Conservation (phyloP, 2,888 invertebrate species). For the Nymphalis polychloros region DNA sequence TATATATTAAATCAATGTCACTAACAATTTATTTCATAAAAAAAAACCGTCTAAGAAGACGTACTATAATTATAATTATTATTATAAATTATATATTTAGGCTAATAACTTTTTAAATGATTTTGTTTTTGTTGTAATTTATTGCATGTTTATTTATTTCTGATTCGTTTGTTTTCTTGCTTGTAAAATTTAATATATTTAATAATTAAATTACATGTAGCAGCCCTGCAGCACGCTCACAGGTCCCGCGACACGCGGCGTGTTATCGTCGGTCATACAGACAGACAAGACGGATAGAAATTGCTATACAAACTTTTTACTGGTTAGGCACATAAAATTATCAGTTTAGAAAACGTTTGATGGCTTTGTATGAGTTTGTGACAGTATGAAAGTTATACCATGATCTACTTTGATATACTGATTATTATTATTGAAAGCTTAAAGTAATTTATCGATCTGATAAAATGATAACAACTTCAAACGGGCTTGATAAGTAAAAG, state of each 20-base stretch:
- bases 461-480: constrained; percentile 4
- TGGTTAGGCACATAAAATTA: constrained; percentile 45
- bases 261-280: constrained; percentile 70
- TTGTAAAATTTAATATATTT: background rate
- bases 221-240: constrained; percentile 59
- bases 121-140: no score
- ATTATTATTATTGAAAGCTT: constrained; percentile 9
- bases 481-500: constrained; percentile 1
- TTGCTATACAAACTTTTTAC: constrained; percentile 65
- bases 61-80: background rate
- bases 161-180: background rate
- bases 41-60: background rate
- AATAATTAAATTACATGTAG: constrained; percentile 36
- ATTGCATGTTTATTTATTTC: no score
- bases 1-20: constrained; percentile 45
- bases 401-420: constrained; percentile 13
- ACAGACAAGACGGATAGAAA: constrained; percentile 66
- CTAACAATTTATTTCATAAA: background rate
- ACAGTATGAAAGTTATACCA: constrained; percentile 28
- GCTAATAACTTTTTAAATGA: background rate
- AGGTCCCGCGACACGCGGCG: constrained; percentile 67
- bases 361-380: constrained; percentile 28
- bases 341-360: constrained; percentile 38
- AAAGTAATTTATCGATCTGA: constrained; percentile 9
- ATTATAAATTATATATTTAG: background rate